Evolutionary conservation across 1,140 invertebrate genomes (phyloP).

Genomic region (Hyles vespertilio): DNA sequence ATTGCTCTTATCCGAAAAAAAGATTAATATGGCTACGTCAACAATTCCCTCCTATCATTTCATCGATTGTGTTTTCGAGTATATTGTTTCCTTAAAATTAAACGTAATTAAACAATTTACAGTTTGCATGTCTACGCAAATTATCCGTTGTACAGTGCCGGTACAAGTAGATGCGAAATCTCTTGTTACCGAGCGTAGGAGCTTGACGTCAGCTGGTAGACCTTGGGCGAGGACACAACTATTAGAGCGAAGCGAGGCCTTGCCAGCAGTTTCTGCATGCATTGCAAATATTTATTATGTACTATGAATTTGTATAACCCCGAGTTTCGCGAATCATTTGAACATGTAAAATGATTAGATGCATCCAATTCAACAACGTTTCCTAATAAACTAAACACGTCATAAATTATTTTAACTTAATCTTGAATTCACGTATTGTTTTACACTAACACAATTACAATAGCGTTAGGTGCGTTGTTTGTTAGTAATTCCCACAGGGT

Average conservation of each 20-base stretch:
- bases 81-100: too few relatives aligned
- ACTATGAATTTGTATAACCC: constrained; percentile 8
- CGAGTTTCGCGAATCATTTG: constrained; percentile 7
- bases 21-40: constrained; percentile 16
- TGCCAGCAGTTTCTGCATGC: constrained; percentile 53
- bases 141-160: too few relatives aligned
- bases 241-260: constrained; percentile 62
- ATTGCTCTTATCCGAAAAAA: constrained; percentile 28
- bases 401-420: too few relatives aligned
- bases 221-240: constrained; percentile 62
- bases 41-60: background rate
- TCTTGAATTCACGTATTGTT: too few relatives aligned
- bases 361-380: too few relatives aligned
- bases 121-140: too few relatives aligned
- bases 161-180: constrained; percentile 29
- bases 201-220: constrained; percentile 58
- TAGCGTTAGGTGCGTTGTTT: background rate
- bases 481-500: constrained; percentile 26
- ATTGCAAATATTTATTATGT: constrained; percentile 35
- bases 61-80: background rate
- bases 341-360: constrained; percentile 2
- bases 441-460: too few relatives aligned
- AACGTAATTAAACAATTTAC: too few relatives aligned
- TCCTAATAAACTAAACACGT: too few relatives aligned
- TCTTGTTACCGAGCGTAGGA: constrained; percentile 53